Base-by-base conservation (phyloP, 2,113 vertebrate species). In the Phrynosoma platyrhinos region DNA sequence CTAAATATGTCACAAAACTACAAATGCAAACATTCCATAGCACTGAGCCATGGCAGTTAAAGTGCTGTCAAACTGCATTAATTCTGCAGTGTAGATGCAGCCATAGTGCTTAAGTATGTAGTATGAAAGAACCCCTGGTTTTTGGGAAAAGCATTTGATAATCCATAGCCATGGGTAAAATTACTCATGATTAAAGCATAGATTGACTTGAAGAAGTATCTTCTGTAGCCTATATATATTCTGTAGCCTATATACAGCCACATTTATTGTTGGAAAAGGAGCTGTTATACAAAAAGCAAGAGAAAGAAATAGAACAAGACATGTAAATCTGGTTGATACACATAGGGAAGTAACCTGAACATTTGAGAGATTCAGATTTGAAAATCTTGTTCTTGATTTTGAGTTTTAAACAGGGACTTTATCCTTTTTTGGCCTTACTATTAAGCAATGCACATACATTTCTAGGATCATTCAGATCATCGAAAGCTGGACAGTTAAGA, bases 131-230 rank as follows among this genome's bases (percentile, higher is more conserved):
- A 47, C 47, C 4, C 47, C 47, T 47, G 47, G 47, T 47, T 47
- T 5, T 5, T 2, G 47, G 47, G 4, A 5, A 42, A 8, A 21
- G 9, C 3, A 47, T 30, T 36, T 23, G 7, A 16, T 20, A 86
- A 79, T 27, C 76, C 76, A 55, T 4, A 40, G 32, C 18, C 10
- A 64, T 82, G 79, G 53, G 71, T 32, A 81, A 40, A 42, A 58
- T 55, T 79, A 66, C 2, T 36, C 12, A 36, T 16, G 23, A 55
- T 32, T 30, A 80, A 79, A 71, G 9, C 66, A 85, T 69, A 30
- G 32, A 30, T 25, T 86, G 30, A 42, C 18, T n/a, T 82, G 36
- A 53, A 79, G 85, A 90, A 89, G 2, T 1, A 47, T 88, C 21
- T 64, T 82, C 16, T 77, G 36, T 42, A 74, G 10, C 47, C 47